Evolutionary conservation across 2,888 invertebrate genomes (phyloP), one percentile per base, ranked within the genome.

Genomic region (Lasioglossum zephyrum): DNA sequence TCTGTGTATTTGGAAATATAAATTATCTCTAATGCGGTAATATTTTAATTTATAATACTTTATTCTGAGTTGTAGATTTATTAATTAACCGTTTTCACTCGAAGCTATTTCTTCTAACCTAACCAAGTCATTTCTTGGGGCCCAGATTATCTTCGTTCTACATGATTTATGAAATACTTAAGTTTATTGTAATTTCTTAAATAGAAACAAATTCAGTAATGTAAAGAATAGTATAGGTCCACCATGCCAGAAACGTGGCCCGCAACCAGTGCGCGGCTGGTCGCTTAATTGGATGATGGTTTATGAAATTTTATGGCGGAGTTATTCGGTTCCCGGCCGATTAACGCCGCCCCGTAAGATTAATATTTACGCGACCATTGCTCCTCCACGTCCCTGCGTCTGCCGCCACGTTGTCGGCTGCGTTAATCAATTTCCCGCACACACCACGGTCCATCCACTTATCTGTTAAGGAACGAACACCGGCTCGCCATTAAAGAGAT

Each of bases 391-490:
- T 47, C 31, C 44, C 73, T 77, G 72, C 69, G 31, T 63, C 16
- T 31, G 18, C 36, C 66, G 66, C 66, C 66, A 69, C 72, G 16
- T 63, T 31, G 39, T 41, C 70, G 69, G 63, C 41, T 6, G 60
- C 81, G 79, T 88, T 90, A 85, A 89, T 90, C 88, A 88, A 88
- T 88, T 88, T 89, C 79, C 81, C 80, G 81, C 72, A 69, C 80
- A 74, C 77, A 77, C 69, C 53, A 79, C 39, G 57, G 82, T 77
- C 57, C 72, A 63, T 79, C 78, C 73, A 70, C 86, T 84, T 79
- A 86, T 79, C 84, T 83, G 79, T 85, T 82, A 78, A 81, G 69
- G 70, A 75, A 75, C 39, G 83, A 87, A 77, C 73, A 80, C 74
- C 70, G 83, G 16, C 79, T 66, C 79, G 70, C 88, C 75, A 86